Evolutionary conservation across 1,140 invertebrate species (phyloP).

Genomic region (Anastrepha obliqua): DNA sequence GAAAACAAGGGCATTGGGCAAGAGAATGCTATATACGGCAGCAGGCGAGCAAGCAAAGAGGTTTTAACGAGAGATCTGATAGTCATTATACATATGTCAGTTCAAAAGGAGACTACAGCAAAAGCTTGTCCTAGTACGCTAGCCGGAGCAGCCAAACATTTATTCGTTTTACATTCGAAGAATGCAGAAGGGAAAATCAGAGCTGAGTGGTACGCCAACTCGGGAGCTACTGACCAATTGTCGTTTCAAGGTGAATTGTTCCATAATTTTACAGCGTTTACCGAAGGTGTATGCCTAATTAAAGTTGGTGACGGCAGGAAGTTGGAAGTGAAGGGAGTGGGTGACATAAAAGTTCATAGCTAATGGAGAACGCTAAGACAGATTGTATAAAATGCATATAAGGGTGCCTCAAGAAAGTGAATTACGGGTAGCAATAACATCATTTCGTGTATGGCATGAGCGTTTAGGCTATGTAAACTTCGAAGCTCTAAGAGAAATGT

Average conservation of each 20-base stretch:
- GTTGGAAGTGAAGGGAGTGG: constrained; percentile 57
- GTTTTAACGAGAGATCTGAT: background rate
- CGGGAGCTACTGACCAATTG: no score
- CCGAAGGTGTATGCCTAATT: background rate
- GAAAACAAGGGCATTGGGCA: constrained; percentile 37
- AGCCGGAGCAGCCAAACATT: background rate
- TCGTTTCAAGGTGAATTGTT: no score
- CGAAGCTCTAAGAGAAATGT: no score
- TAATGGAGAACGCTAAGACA: no score
- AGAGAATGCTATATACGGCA: constrained; percentile 3
- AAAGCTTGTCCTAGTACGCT: background rate
- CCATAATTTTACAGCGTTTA: background rate
- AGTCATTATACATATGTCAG: background rate
- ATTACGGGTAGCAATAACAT: no score
- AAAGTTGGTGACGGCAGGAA: constrained; percentile 52
- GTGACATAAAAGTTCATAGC: constrained; percentile 57
- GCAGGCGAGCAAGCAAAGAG: background rate
- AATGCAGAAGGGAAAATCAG: background rate
- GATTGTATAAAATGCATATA: no score
- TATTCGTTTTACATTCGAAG: constrained; percentile 3
- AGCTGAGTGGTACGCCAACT: no score
- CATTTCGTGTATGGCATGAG: no score
- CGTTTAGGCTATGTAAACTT: no score
- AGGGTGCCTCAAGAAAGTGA: no score
- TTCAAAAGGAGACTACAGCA: constrained; percentile 13